Base-by-base conservation (phyloP, 2,888 invertebrate species). In the Cantharis lateralis region DNA sequence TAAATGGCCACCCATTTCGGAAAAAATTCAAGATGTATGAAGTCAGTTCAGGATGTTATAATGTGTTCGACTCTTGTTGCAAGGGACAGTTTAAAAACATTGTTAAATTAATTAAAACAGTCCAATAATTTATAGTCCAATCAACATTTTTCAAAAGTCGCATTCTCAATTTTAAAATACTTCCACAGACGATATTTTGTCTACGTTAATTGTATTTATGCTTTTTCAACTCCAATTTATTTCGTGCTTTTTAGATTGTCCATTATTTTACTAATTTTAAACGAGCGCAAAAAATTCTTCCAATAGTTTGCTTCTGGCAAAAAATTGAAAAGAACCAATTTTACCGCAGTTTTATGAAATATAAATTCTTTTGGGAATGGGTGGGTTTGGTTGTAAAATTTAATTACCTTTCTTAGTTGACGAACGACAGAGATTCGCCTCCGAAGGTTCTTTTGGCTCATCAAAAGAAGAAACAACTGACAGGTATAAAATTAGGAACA, bases 121-220 rank as follows among this genome's bases (percentile, higher is more conserved):
- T 78, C 75, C 72, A 74, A 75, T 80, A 83, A 85, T 85, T 85
- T 85, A 85, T 84, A 74, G 81, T 82, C 86, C 85, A 86, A 86
- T 86, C 85, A 86, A 86, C 85, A 86, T 86, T 84, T 85, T 83
- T 86, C 48, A 72, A 80, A 71, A 78, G 80, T 77, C 77, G 77
- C 76, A 72, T 78, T 80, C 81, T 76, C 77, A 78, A 82, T 83
- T 84, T 84, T 84, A 82, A 83, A 84, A 83, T 83, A 78, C 82
- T 80, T 81, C 72, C 79, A 79, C 80, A 81, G 80, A 77, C 69
- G 77, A 81, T 80, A 80, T 80, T 78, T 78, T 72, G 78, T 78
- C 69, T 72, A 48, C 68, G 74, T 72, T 78, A 78, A 78, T 78
- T 76, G 78, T 76, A 73, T 76, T 78, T 78, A 78, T 78, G 78